phyloP scores from a whole-genome alignment of 2,888 invertebrate species.

The Rhabditoides inermis region DNA sequence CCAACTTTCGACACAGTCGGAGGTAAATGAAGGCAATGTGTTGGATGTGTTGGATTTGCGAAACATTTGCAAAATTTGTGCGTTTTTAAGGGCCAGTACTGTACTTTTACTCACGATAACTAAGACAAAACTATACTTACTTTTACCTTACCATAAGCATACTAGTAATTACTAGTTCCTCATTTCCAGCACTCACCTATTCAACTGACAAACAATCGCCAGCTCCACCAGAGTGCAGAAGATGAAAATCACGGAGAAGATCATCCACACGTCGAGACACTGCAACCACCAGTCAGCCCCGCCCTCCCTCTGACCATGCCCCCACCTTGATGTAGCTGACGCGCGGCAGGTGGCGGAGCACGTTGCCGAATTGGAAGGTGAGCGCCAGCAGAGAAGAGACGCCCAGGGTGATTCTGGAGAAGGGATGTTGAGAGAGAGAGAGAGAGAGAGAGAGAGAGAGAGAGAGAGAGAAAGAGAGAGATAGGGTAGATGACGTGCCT shows the following conservation, averaged over 20 bases:
- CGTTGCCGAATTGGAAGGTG: conserved; percentile 52
- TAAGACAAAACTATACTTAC: no score
- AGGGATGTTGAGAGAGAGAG: no score
- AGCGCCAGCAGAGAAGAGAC: conserved; percentile 50
- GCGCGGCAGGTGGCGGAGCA: conserved; percentile 51
- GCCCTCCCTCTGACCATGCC: no score
- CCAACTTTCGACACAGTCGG: no score
- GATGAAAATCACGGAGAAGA: conserved; percentile 48
- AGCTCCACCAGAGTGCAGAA: conserved; percentile 51
- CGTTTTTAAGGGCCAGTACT: no score
- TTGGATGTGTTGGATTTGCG: no score
- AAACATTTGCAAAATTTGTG: no score
- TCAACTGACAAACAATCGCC: conserved; percentile 50
- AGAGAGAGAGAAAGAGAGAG: background rate
- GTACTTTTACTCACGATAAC: no score
- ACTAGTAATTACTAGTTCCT: no score
- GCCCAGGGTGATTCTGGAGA: conserved; percentile 48
- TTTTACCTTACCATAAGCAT: no score
- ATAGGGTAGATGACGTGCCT: conserved; percentile 17
- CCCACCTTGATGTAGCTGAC: conserved; percentile 50
- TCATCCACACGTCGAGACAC: conserved; percentile 52
- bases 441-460: background rate
- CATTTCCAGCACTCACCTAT: conserved; percentile 18
- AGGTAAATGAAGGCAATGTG: no score
- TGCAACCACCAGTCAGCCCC: conserved; percentile 13